phyloP scores from a whole-genome alignment of 2,113 vertebrate genomes.

The Xiphorhynchus elegans region DNA sequence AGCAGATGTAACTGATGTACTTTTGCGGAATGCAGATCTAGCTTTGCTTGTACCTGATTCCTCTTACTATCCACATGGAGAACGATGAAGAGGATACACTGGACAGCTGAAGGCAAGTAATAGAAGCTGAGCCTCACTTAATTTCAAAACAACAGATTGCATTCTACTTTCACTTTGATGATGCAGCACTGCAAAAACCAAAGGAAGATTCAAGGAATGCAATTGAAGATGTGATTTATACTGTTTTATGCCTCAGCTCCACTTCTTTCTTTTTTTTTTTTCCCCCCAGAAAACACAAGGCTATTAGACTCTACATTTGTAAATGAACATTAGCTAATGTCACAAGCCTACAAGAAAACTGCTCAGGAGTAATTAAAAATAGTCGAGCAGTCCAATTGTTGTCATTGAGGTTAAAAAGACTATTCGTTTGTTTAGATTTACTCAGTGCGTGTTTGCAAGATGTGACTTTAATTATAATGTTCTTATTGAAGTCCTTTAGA shows the following conservation, averaged over 20 bases:
- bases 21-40: not conserved
- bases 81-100: not conserved
- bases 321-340: not conserved
- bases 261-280: not conserved
- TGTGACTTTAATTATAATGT: not conserved
- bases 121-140: not conserved
- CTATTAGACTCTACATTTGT: not conserved
- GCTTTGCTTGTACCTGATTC: not conserved
- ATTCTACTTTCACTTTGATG: not conserved
- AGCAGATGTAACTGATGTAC: not conserved
- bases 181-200: not conserved
- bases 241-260: not conserved
- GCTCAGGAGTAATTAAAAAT: not conserved
- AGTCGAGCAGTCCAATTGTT: not conserved
- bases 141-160: not conserved
- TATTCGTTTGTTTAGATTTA: not conserved
- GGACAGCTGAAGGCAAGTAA: not conserved
- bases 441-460: not conserved
- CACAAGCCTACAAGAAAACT: not conserved
- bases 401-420: not conserved
- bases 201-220: not conserved
- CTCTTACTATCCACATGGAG: fast-evolving
- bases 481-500: not conserved
- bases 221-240: not conserved
- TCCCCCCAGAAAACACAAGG: no score